These are phyloP conservation scores for Astreopora myriophthalma DNA, from an alignment of 64 coral and sea anemone species.

Conservation along the genomic window DNA sequence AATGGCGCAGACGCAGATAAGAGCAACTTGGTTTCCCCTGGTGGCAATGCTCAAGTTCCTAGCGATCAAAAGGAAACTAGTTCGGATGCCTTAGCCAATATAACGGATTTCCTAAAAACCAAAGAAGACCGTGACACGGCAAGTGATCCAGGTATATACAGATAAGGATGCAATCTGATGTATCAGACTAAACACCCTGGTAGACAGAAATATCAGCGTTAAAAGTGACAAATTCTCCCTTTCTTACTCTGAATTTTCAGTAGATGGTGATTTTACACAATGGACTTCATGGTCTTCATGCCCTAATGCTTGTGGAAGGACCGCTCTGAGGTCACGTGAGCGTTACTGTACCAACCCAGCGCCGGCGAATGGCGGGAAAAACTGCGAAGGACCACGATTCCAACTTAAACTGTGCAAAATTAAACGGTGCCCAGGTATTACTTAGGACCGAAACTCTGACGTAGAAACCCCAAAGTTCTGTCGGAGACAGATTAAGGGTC, in stretches of 20 bases:
- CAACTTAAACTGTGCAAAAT: constrained; percentile 89
- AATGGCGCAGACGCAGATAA: background rate
- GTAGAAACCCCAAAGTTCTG: too few species aligned
- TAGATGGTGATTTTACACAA: constrained; percentile 84
- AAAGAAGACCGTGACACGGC: constrained; percentile 18
- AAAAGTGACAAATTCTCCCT: background rate
- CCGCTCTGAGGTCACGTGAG: constrained; percentile 93
- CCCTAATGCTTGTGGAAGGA: constrained; percentile 77
- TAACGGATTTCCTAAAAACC: constrained; percentile 4
- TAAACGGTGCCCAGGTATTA: constrained; percentile 73
- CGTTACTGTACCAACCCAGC: constrained; percentile 90
- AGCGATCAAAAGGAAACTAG: constrained; percentile 16
- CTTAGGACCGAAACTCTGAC: background rate
- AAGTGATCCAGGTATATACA: background rate
- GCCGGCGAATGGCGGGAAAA: constrained; percentile 85
- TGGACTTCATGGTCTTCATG: constrained; percentile 86
- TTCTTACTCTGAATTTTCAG: constrained; percentile 20
- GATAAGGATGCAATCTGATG: background rate
- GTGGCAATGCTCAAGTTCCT: background rate
- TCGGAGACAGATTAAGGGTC: too few species aligned
- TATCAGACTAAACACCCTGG: background rate
- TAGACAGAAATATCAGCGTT: background rate
- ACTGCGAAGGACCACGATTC: constrained; percentile 88
- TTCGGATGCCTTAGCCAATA: constrained; percentile 24
- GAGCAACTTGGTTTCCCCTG: background rate